Evolutionary conservation across 2,888 invertebrate genomes (phyloP), one percentile per base, ranked within the genome.

Genomic region (Leptura quadrifasciata): DNA sequence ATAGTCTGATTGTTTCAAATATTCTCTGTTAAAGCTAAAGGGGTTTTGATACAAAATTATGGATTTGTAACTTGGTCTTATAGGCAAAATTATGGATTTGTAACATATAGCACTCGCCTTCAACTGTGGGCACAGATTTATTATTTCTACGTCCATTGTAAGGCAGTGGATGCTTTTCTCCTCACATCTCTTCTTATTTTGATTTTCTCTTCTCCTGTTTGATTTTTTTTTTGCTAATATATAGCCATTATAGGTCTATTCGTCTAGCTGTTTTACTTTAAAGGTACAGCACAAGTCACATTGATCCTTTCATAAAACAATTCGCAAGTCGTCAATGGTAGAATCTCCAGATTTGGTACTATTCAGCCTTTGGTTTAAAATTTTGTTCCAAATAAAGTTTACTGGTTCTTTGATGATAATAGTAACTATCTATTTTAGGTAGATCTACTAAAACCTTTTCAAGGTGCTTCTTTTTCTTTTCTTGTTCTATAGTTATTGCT

Each of bases 231-330:
- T 58, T 17, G 58, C 58, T 58, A 58, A 58, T 58, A 58, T 21
- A 18, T 58, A 24, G 24, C 8, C 24, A 58, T 24, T 21, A 24
- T 58, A 58, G n/a, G 58, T 58, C 20, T n/a, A 8, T 24, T 58
- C 24, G 18, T 58, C 58, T n/a, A 58, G 12, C 5, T 58, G 58
- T 58, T 58, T 58, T 12, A 21, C 21, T 20, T 58, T 58, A 58
- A 58, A 58, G 18, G 58, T 12, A 58, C 58, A 58, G 58, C 58
- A 58, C 21, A 58, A 3, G 18, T 21, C 58, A 58, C 58, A 21
- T 21, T 58, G 58, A 18, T 58, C 58, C 24, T 58, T 58, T 61
- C 61, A 18, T 61, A 31, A 61, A 61, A 61, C 24, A 61, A 9
- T 31, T 61, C 31, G 10, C 21, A 58, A 5, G 24, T 18, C 15